These are phyloP conservation scores for Ferrisia virgata DNA, from an alignment of 2,888 invertebrate genomes.

Conservation along the genomic window DNA sequence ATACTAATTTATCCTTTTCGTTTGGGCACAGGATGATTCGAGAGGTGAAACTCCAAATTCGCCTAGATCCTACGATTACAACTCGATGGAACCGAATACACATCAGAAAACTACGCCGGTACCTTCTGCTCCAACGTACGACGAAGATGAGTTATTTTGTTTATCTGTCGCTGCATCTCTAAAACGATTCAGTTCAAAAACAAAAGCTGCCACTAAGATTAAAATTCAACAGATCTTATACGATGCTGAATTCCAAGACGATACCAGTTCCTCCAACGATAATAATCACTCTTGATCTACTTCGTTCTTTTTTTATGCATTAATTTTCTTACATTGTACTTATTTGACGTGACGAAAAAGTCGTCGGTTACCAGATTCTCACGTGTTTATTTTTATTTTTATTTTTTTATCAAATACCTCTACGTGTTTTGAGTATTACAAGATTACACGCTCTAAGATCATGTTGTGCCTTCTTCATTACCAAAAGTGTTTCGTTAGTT, in stretches of 20 bases:
- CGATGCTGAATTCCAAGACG: constrained; percentile 45
- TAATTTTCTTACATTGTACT: no score
- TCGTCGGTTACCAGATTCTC: constrained; percentile 28
- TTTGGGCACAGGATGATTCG: constrained; percentile 36
- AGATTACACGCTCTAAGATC: no score
- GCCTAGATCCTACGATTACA: constrained; percentile 36
- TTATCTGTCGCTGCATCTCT: constrained; percentile 42
- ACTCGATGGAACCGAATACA: background rate
- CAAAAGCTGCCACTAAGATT: constrained; percentile 46
- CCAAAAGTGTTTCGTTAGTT: background rate
- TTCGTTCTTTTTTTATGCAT: background rate
- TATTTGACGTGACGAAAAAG: background rate
- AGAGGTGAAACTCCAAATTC: constrained; percentile 42
- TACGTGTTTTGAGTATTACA: no score
- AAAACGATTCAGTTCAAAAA: constrained; percentile 44
- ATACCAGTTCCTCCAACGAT: constrained; percentile 27
- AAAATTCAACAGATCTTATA: constrained; percentile 46
- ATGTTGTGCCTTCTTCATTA: background rate
- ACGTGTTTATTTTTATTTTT: background rate
- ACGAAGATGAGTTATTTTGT: constrained; percentile 45
- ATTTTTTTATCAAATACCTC: background rate
- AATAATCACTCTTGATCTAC: background rate
- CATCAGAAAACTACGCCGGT: background rate
- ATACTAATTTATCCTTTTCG: background rate
- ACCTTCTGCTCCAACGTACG: background rate